Conservation (phyloP, 2,797 vertebrate species). For the Lemur catta region DNA sequence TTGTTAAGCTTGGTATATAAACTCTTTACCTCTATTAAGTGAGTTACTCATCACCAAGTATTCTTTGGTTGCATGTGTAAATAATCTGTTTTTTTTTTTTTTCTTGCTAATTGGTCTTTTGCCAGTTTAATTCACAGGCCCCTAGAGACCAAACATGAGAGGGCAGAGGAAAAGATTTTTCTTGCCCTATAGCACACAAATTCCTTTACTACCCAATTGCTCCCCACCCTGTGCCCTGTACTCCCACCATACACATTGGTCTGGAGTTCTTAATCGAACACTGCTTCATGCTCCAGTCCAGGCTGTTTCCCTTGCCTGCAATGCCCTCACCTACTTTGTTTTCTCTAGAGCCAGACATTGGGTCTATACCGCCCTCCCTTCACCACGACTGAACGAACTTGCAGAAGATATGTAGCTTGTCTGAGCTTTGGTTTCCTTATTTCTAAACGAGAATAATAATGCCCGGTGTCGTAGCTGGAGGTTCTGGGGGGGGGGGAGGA, state of each 20-base stretch:
- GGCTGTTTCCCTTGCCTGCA: neutral
- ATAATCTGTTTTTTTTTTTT: neutral
- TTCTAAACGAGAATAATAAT: neutral
- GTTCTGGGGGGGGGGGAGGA: neutral
- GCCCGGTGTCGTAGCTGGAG: neutral
- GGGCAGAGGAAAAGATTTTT: neutral
- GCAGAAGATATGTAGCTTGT: neutral
- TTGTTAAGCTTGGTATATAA: neutral
- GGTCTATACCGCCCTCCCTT: neutral
- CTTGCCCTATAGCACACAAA: neutral
- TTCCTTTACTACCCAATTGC: too few relatives aligned
- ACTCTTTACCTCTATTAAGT: neutral
- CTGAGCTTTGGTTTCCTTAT: neutral
- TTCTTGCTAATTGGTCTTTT: neutral
- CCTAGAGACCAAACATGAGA: neutral
- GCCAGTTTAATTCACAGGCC: neutral
- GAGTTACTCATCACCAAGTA: neutral
- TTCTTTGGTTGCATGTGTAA: neutral
- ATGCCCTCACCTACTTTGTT: neutral
- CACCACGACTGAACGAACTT: neutral
- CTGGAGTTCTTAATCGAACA: neutral
- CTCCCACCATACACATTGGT: accelerated
- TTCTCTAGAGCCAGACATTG: neutral
- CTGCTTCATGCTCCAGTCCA: neutral
- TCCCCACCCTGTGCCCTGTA: neutral